Evolutionary conservation across 2,113 vertebrate species (phyloP).

Genomic region (Mesitornis unicolor): DNA sequence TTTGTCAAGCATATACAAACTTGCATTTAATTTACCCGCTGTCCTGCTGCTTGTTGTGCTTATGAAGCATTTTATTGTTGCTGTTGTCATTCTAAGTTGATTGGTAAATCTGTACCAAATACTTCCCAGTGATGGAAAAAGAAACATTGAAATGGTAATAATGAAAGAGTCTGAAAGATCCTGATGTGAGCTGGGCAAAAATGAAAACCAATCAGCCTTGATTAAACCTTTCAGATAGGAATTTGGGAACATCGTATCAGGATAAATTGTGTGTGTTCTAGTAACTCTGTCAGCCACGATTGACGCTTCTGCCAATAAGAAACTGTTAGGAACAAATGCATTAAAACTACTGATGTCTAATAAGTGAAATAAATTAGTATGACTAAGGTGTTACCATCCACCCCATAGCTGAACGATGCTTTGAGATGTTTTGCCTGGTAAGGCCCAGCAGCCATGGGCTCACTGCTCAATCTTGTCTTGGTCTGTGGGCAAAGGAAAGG

Average conservation of each 20-base stretch:
- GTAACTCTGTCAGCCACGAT: neutral
- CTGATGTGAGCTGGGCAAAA: constrained; percentile 1
- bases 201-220: neutral
- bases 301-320: neutral
- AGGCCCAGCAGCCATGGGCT: neutral
- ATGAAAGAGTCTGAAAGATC: neutral
- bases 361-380: neutral
- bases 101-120: constrained; percentile 11
- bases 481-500: constrained; percentile 16
- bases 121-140: constrained; percentile 15
- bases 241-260: neutral
- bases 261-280: neutral
- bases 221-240: constrained; percentile 23
- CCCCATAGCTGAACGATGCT: neutral
- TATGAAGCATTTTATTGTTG: constrained; percentile 10
- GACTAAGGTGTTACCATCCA: neutral
- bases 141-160: constrained; percentile 10
- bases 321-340: neutral
- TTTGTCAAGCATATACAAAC: constrained; percentile 6
- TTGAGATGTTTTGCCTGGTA: neutral
- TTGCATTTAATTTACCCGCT: constrained; percentile 32
- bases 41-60: constrained; percentile 14
- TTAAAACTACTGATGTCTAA: neutral
- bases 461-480: constrained; percentile 6
- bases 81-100: constrained; percentile 32